Percentiles rank a stretch among this genome's conserved stretches.
phyloP scores from a whole-genome alignment of 2,797 vertebrate species.

The Adelosebastes latens region DNA sequence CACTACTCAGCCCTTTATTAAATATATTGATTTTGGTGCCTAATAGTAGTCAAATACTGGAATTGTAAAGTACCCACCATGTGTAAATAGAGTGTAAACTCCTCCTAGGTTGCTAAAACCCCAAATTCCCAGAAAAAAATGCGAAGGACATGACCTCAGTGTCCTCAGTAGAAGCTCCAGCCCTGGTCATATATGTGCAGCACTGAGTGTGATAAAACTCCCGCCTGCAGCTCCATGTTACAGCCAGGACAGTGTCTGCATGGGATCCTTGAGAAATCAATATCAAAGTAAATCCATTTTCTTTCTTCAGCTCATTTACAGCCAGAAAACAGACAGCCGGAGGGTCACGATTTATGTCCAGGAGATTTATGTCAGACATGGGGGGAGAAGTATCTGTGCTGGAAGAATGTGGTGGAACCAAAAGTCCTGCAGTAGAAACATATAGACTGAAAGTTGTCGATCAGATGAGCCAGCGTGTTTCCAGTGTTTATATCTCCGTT shows the following conservation, averaged over 20 bases:
- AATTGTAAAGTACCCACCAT: neutral
- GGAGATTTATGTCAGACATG: neutral
- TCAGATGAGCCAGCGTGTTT: neutral
- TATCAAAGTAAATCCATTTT: constrained; percentile 18
- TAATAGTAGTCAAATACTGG: neutral
- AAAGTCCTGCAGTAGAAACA: too few species aligned
- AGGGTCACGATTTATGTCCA: neutral
- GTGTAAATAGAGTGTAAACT: neutral
- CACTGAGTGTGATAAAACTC: neutral
- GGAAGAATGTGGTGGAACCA: neutral
- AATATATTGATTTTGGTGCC: neutral
- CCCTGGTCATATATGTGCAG: neutral
- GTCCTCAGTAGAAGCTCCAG: neutral
- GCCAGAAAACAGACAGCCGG: neutral
- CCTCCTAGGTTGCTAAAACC: neutral
- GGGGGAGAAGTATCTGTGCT: neutral
- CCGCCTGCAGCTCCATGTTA: constrained; percentile 23
- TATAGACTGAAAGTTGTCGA: neutral
- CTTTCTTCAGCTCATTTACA: constrained; percentile 12
- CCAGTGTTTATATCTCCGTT: neutral
- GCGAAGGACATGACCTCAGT: neutral
- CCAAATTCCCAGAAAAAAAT: neutral
- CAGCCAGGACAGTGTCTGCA: neutral
- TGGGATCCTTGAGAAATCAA: constrained; percentile 10
- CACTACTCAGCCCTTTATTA: too few species aligned